Evolutionary conservation across 2,113 vertebrate species (phyloP).

Genomic region (Paradisaea rubra): DNA sequence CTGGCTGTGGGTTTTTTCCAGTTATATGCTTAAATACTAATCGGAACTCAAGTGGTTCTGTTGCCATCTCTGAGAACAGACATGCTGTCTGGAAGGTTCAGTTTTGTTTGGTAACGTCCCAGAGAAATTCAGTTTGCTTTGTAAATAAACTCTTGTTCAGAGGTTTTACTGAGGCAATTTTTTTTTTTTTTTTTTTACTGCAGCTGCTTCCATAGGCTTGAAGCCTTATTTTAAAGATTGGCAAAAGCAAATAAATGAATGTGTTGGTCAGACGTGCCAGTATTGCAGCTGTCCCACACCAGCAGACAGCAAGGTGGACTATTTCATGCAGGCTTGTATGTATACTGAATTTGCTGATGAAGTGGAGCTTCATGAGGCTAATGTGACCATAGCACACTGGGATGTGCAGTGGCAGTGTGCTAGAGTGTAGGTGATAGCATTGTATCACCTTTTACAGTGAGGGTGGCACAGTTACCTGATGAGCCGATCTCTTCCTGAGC

Average conservation of each 20-base stretch:
- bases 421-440: background rate
- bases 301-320: background rate
- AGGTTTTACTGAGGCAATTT: background rate
- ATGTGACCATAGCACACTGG: background rate
- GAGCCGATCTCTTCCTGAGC: background rate
- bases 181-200: too few species aligned
- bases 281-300: background rate
- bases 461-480: background rate
- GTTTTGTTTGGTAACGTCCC: background rate
- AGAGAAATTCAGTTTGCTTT: background rate
- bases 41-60: background rate
- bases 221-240: background rate
- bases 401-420: background rate
- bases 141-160: background rate
- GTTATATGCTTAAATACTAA: background rate
- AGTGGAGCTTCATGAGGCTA: background rate
- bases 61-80: background rate
- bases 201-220: background rate
- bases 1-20: fast-evolving
- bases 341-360: background rate
- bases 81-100: background rate
- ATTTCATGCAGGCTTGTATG: background rate
- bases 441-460: background rate
- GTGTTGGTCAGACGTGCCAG: background rate
- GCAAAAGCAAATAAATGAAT: background rate